Evolutionary conservation across 1,140 invertebrate species (phyloP).

Genomic region (Conus betulinus): DNA sequence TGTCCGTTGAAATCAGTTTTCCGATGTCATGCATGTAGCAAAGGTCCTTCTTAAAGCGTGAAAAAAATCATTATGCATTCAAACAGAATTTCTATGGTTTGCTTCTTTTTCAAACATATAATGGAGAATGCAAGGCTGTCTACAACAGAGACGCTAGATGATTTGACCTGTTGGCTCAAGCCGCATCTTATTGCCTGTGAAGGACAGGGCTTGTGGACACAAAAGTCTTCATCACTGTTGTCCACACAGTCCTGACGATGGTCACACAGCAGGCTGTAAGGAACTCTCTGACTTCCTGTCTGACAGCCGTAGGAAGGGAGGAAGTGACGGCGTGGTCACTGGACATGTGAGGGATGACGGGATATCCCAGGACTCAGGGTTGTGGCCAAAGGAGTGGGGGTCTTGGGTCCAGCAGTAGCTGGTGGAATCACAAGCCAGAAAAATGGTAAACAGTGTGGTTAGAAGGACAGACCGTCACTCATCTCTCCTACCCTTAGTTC

Average conservation of each 20-base stretch:
- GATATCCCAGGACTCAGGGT: too few relatives aligned
- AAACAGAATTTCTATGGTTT: too few relatives aligned
- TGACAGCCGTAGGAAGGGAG: neutral
- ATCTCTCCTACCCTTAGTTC: neutral
- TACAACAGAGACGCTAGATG: too few relatives aligned
- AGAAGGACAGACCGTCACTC: neutral
- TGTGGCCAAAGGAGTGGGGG: neutral
- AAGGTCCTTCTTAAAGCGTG: too few relatives aligned
- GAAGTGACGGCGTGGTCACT: neutral
- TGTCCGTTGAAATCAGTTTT: too few relatives aligned
- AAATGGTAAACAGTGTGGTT: neutral
- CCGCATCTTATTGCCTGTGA: too few relatives aligned
- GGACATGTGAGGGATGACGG: too few relatives aligned
- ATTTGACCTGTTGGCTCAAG: too few relatives aligned
- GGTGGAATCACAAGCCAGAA: neutral
- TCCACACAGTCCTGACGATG: constrained; percentile 1
- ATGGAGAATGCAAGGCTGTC: too few relatives aligned
- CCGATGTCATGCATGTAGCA: too few relatives aligned
- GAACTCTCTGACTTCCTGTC: neutral
- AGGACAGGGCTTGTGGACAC: neutral
- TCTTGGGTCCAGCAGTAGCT: neutral
- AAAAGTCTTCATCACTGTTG: neutral
- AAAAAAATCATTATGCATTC: too few relatives aligned
- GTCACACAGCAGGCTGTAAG: neutral
- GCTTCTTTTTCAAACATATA: too few relatives aligned